Conservation (phyloP, 2,797 vertebrate species). For the Spheniscus humboldti region DNA sequence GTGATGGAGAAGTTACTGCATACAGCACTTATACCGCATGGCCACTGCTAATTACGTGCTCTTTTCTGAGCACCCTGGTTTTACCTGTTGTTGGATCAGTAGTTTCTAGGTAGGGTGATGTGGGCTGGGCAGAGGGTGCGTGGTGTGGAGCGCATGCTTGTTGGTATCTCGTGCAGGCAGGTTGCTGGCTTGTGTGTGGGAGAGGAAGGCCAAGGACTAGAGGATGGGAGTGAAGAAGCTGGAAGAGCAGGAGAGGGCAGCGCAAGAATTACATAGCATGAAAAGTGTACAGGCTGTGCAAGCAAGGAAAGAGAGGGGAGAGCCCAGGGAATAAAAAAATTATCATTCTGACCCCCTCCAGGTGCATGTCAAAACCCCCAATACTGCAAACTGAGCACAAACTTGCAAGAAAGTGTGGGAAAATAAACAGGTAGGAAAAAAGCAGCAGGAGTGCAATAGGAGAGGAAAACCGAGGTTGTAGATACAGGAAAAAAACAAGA, state of each 20-base stretch:
- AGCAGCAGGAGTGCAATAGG: neutral
- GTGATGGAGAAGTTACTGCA: neutral
- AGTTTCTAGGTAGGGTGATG: neutral
- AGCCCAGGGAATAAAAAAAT: neutral
- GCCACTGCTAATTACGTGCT: neutral
- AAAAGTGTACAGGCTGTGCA: neutral
- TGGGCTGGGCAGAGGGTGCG: neutral
- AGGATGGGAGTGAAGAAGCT: neutral
- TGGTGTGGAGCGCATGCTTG: neutral
- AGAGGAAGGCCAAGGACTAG: neutral
- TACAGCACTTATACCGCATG: fast-evolving
- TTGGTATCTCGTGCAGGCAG: neutral
- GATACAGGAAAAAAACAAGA: neutral
- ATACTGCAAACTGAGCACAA: neutral
- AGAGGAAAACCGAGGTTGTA: neutral
- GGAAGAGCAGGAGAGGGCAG: neutral
- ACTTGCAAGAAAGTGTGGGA: neutral
- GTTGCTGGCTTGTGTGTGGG: neutral
- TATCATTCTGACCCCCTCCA: neutral
- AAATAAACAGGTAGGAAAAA: neutral
- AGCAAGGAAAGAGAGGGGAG: neutral
- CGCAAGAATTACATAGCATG: neutral
- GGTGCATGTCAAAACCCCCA: neutral
- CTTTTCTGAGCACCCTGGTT: neutral
- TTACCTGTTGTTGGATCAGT: neutral